phyloP scores from a whole-genome alignment of 2,888 invertebrate species.

The Polia nebulosa region DNA sequence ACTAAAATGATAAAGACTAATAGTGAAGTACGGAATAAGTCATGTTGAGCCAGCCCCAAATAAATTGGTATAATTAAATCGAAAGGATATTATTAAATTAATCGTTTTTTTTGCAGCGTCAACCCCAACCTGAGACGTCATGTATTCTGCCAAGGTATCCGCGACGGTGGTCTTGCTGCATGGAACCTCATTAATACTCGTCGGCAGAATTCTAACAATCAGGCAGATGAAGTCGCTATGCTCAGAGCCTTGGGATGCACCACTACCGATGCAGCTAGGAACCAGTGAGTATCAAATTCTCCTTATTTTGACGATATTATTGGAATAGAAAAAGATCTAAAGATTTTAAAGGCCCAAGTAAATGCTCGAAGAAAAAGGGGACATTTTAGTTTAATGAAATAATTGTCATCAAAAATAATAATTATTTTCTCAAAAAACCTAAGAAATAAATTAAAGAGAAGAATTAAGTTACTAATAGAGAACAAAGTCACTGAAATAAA shows the following conservation, averaged over 20 bases:
- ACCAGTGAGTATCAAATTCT: slow-evolving; percentile 74
- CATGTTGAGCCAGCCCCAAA: not conserved
- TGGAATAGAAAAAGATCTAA: not conserved
- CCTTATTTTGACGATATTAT: not conserved
- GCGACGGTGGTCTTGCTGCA: slow-evolving; percentile 90
- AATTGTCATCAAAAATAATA: no score
- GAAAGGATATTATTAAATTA: not conserved
- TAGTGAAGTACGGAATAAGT: no score
- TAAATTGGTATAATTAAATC: not conserved
- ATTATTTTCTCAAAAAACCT: no score
- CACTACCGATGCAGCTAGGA: slow-evolving; percentile 75
- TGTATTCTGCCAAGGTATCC: slow-evolving; percentile 92
- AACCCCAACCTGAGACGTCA: slow-evolving; percentile 91
- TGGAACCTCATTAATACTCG: slow-evolving; percentile 90
- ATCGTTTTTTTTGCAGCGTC: slow-evolving; percentile 77
- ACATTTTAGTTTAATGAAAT: no score
- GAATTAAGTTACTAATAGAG: no score
- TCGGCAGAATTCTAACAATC: slow-evolving; percentile 80
- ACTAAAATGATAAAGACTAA: no score
- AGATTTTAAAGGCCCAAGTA: no score
- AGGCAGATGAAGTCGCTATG: slow-evolving; percentile 85
- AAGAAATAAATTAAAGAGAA: no score
- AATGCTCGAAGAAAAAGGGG: not conserved
- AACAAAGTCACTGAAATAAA: no score
- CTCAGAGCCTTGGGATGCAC: slow-evolving; percentile 89